Conservation (phyloP, 2,888 invertebrate genomes). For the Stegana nigrithorax region DNA sequence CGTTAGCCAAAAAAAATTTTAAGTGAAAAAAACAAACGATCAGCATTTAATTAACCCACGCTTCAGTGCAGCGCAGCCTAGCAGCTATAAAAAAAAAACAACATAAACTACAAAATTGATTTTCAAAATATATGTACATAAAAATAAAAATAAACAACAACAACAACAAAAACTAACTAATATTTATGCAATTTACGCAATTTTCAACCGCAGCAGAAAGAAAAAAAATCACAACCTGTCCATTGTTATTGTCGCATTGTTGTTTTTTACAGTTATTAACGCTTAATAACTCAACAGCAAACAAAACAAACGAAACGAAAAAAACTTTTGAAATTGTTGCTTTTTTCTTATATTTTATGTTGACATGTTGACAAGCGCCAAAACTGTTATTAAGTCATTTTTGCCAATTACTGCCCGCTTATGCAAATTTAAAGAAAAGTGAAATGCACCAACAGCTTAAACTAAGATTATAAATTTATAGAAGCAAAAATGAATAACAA, state of each 20-base stretch:
- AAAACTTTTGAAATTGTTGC: background rate
- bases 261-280: background rate
- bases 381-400: background rate
- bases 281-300: constrained; percentile 20
- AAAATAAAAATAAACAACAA: constrained; percentile 2
- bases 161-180: constrained; percentile 37
- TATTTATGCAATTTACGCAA: constrained; percentile 59
- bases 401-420: background rate
- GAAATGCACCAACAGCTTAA: constrained; percentile 10
- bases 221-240: constrained; percentile 23
- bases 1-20: constrained; percentile 21
- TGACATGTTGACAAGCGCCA: background rate
- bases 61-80: constrained; percentile 43
- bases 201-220: constrained; percentile 36
- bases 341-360: background rate
- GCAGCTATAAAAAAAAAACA: background rate
- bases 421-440: constrained; percentile 27
- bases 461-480: background rate
- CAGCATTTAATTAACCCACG: constrained; percentile 37
- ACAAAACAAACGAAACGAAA: constrained; percentile 19
- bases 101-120: constrained; percentile 18
- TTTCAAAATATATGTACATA: constrained; percentile 33
- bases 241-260: background rate
- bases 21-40: constrained; percentile 5
- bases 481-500: background rate